Evolutionary conservation across 2,113 vertebrate species (phyloP), one percentile per base, ranked within the genome.

Genomic region (Halichoerus grypus): DNA sequence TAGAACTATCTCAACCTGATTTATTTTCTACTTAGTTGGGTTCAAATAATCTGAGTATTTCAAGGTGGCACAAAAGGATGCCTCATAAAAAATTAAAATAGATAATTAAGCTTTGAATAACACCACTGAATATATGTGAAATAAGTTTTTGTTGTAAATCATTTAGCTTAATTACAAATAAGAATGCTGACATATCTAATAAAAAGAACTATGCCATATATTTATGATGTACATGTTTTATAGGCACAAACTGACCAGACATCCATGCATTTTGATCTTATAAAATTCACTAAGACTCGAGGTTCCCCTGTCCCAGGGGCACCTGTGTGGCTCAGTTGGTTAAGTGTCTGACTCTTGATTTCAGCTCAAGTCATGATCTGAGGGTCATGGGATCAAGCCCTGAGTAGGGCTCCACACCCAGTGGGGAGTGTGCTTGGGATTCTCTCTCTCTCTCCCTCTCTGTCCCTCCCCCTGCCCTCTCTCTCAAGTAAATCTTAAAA

Each of bases 21-120:
- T 87, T 81, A 22, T 72, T 83, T 90, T 87, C 61, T 81, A 55
- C 7, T 79, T 49, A 69, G 5, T 83, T 72, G 31, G 24, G 22
- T 71, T 82, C 82, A 82, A 76, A 90, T 71, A 55, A 80, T 36
- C 36, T 72, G 46, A 80, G 36, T 31, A 61, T 72, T 93, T 93
- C 92, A 83, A 96, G 8, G 18, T 26, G 28, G 14, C 31, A 55
- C 31, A 81, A 97, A 69, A n/a, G 15, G 86, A 65, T 59, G 39
- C 4, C 74, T 89, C 39, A 81, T 26, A n/a, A 77, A 85, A 92
- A 57, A 87, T 93, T 93, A 77, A 86, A 95, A 89, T 14, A 81
- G 63, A 55, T 57, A 39, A 57, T 83, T 95, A 94, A 95, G 8
- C 65, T 94, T 76, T 90, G 59, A 91, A 71, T 59, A 91, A 65